Conservation (phyloP, 2,888 invertebrate species). For the Mesorhabditis spiculigera region DNA sequence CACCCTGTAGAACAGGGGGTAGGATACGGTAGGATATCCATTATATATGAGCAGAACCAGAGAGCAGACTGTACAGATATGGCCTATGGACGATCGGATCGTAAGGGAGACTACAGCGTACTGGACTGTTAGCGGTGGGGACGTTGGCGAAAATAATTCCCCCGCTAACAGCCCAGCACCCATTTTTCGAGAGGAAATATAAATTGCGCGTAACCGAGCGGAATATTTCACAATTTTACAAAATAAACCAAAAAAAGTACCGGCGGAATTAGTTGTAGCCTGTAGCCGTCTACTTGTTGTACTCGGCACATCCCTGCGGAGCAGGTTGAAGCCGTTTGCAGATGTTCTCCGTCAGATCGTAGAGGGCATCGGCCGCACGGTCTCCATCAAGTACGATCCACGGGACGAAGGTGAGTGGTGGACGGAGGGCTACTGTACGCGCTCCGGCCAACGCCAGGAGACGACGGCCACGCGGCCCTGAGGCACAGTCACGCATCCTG, state of each 20-base stretch:
- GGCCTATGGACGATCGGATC: too few relatives aligned
- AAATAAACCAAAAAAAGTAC: background rate
- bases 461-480: constrained; percentile 42
- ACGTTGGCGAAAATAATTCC: too few relatives aligned
- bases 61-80: too few relatives aligned
- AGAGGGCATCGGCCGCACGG: constrained; percentile 50
- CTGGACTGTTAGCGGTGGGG: too few relatives aligned
- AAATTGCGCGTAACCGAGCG: too few relatives aligned
- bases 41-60: too few relatives aligned
- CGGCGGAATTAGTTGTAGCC: background rate
- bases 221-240: background rate
- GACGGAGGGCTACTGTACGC: constrained; percentile 27
- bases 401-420: constrained; percentile 54
- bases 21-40: too few relatives aligned
- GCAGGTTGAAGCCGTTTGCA: constrained; percentile 48
- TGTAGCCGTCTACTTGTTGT: background rate
- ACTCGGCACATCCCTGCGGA: constrained; percentile 23
- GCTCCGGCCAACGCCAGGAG: constrained; percentile 51
- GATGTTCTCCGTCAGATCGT: constrained; percentile 51
- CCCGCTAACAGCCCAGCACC: too few relatives aligned
- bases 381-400: constrained; percentile 55
- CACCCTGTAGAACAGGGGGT: too few relatives aligned
- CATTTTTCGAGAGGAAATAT: too few relatives aligned
- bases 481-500: constrained; percentile 47
- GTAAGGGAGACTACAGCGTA: too few relatives aligned